Base-by-base conservation (phyloP, 2,797 vertebrate genomes). In the Buceros bicornis region DNA sequence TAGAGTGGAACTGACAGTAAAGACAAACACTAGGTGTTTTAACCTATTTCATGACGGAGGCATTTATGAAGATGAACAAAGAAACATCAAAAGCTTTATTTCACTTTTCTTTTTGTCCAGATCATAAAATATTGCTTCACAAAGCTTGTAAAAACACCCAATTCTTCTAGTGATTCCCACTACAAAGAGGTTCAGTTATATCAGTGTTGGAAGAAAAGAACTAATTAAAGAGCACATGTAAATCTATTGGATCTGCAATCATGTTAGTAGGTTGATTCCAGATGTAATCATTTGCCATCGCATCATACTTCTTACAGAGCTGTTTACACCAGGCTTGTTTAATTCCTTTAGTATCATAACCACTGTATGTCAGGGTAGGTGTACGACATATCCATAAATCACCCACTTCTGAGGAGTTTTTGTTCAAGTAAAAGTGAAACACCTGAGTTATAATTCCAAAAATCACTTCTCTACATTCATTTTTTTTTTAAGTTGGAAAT, bases 391-490 rank as follows among this genome's bases (percentile, higher is more conserved):
- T 6, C 20, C 35, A 60, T 2, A 19, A 85, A 66, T 56, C 22
- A 10, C 60, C 18, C 24, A 19, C 17, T 69, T 40, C 26, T 71
- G 43, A 0, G 0, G 22, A 87, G 31, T 9, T 88, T 92, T 90
- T 81, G 37, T 47, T 74, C 25, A 78, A 86, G 24, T 57, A 65
- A 26, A 79, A 85, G 31, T 21, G 37, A 80, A 88, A 37, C 13
- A 94, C 67, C 61, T 91, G 67, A 93, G 91, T 60, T 83, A 47
- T 18, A 91, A 74, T 77, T 80, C 42, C 8, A 70, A 74, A 91
- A 87, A n/a, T 16, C 2, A 53, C n/a, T 50, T 71, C 13, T 60
- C 26, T 62, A n/a, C 19, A 33, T 65, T 82, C 24, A 28, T 67
- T 50, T 56, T 67, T 56, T 70, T 78, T 64, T 65, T 10, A 65